Percentiles rank a stretch among this genome's conserved stretches.
phyloP scores from a whole-genome alignment of 64 coral and sea anemone species.

The Orbicella faveolata region DNA sequence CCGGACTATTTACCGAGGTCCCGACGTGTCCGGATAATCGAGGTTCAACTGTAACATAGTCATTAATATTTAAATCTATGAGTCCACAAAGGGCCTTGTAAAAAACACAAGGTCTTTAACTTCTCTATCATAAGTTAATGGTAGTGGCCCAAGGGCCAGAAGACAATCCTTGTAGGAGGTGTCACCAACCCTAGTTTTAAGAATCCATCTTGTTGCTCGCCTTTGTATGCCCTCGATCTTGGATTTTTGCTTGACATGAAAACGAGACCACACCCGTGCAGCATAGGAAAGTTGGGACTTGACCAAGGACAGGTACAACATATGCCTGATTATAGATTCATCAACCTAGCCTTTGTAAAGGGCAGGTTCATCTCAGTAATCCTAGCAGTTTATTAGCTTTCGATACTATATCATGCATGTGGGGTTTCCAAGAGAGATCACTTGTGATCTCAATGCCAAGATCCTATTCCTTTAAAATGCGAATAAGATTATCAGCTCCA shows the following conservation, averaged over 20 bases:
- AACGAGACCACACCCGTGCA: neutral
- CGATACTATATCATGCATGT: neutral
- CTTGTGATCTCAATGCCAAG: neutral
- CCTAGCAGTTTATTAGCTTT: neutral
- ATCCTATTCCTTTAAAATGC: no score
- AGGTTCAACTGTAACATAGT: no score
- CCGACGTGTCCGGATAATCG: no score
- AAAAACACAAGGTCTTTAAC: neutral
- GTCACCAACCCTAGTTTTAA: neutral
- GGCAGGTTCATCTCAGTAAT: neutral
- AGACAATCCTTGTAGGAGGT: neutral
- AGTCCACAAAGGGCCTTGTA: no score
- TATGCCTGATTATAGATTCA: neutral
- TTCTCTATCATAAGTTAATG: neutral
- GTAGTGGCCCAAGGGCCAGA: neutral
- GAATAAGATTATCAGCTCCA: no score
- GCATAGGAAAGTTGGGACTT: neutral
- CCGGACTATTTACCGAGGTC: no score
- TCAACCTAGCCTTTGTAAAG: neutral
- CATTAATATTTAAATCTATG: no score
- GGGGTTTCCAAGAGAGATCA: neutral
- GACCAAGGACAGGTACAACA: neutral
- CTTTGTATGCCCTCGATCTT: neutral
- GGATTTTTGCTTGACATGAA: neutral
- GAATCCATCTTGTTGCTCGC: neutral